Conservation (phyloP, 2,797 vertebrate species). For the Sitta carolinensis region DNA sequence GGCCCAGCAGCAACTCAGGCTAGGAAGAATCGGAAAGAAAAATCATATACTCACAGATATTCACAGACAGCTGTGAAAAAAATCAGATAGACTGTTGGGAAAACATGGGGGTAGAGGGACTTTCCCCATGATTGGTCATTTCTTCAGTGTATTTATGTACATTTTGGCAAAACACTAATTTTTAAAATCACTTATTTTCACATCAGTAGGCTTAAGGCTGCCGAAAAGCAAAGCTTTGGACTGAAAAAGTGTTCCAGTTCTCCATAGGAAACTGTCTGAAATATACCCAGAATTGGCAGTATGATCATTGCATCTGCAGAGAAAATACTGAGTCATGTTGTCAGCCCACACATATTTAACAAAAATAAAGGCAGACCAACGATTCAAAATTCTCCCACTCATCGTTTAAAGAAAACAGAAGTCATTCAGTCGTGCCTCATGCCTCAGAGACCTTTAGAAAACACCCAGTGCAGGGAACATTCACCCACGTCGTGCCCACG, state of each 20-base stretch:
- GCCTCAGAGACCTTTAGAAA: constrained; percentile 68
- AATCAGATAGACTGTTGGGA: not conserved
- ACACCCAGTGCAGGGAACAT: constrained; percentile 54
- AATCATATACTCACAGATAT: not conserved
- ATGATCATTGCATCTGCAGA: constrained; percentile 68
- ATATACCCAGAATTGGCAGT: constrained; percentile 70
- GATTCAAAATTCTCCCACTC: constrained; percentile 77
- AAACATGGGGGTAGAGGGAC: not conserved
- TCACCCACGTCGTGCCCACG: constrained; percentile 36
- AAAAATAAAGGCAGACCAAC: constrained; percentile 77
- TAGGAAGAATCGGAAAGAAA: not conserved
- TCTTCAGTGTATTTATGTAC: not conserved
- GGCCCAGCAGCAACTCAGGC: not conserved
- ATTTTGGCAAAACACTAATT: not conserved
- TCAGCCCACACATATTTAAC: constrained; percentile 73
- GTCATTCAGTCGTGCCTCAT: constrained; percentile 67
- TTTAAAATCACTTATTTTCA: not conserved
- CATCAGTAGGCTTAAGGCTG: not conserved
- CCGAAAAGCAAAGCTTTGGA: constrained; percentile 38
- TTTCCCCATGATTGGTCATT: not conserved
- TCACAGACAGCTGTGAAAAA: not conserved
- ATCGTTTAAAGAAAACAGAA: constrained; percentile 74
- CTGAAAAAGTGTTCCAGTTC: constrained; percentile 48
- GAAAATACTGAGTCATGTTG: constrained; percentile 81
- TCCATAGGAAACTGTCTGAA: constrained; percentile 62